A percentile compares a stretch with the other conserved stretches of the same genome.
Conservation (phyloP, 2,888 invertebrate genomes). For the Tyria jacobaeae region DNA sequence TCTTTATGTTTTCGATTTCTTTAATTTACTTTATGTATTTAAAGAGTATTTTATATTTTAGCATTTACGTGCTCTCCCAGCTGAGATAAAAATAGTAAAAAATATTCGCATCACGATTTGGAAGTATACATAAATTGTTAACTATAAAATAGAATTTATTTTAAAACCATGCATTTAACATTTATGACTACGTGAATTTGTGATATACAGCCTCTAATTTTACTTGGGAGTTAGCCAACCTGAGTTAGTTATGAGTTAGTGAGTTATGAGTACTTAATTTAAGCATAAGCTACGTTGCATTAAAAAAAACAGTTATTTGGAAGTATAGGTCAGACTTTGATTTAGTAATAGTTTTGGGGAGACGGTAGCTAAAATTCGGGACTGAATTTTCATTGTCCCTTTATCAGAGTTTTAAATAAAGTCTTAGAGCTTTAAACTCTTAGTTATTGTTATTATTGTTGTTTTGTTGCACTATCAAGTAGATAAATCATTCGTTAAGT, state of each 20-base stretch:
- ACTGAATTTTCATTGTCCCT: slow-evolving; percentile 4
- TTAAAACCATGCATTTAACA: slow-evolving; percentile 22
- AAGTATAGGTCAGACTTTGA: slow-evolving; percentile 3
- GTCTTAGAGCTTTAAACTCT: slow-evolving; percentile 4
- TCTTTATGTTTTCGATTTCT: no score
- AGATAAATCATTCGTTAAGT: no score
- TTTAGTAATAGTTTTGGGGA: slow-evolving; percentile 1
- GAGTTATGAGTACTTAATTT: slow-evolving; percentile 17
- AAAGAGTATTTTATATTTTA: no score
- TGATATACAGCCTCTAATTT: slow-evolving; percentile 24
- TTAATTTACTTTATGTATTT: no score
- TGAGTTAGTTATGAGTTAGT: slow-evolving; percentile 17
- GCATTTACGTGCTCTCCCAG: no score
- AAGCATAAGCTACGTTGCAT: slow-evolving; percentile 5
- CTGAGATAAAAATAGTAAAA: not conserved
- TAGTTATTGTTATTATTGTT: slow-evolving; percentile 4
- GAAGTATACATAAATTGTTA: slow-evolving; percentile 11
- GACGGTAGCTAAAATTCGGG: not conserved
- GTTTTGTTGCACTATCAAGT: no score
- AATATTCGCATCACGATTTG: not conserved
- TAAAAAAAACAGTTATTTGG: slow-evolving; percentile 16
- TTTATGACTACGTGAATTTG: slow-evolving; percentile 20
- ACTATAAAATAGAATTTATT: slow-evolving; percentile 19
- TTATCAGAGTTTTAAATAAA: slow-evolving; percentile 9
- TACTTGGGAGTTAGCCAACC: slow-evolving; percentile 25